Percentiles rank a stretch among this genome's conserved stretches.
Conservation (phyloP, 2,113 vertebrate genomes). For the Siniperca knerii region DNA sequence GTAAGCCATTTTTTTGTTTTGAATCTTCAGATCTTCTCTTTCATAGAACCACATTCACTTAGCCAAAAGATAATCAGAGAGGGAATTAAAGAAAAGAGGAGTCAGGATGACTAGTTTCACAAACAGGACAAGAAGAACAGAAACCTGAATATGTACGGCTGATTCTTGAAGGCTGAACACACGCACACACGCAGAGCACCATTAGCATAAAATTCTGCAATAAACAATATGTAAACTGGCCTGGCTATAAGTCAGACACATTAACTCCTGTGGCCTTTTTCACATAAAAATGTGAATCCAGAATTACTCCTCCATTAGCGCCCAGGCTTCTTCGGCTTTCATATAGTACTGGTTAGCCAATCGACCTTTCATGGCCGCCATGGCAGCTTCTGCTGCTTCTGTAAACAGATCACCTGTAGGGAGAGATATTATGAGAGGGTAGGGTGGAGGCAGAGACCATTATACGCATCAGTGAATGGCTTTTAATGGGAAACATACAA, state of each 20-base stretch:
- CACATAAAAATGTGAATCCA: not conserved
- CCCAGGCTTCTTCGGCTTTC: constrained; percentile 97
- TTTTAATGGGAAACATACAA: not conserved
- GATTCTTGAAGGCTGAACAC: constrained; percentile 13
- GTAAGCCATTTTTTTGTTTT: constrained; percentile 46
- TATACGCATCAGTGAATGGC: not conserved
- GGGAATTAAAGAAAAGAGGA: constrained; percentile 26
- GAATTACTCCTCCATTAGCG: constrained; percentile 87
- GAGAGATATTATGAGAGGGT: not conserved
- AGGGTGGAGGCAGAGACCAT: not conserved
- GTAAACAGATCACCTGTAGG: constrained; percentile 93
- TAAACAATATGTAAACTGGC: constrained; percentile 72
- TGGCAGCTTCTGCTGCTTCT: constrained; percentile 94
- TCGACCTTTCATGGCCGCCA: constrained; percentile 95
- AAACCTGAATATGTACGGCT: not conserved
- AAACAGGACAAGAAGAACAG: constrained; percentile 3
- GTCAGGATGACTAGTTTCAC: constrained; percentile 21
- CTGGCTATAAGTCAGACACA: not conserved
- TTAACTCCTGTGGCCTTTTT: not conserved
- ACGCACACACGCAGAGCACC: constrained; percentile 31
- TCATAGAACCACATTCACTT: constrained; percentile 35
- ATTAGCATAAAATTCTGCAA: constrained; percentile 37
- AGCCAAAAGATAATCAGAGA: constrained; percentile 29
- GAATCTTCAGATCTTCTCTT: constrained; percentile 23
- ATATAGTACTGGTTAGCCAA: constrained; percentile 95